Evolutionary conservation across 23 tunicate species (phyloP).

Genomic region (Diplosoma virens): DNA sequence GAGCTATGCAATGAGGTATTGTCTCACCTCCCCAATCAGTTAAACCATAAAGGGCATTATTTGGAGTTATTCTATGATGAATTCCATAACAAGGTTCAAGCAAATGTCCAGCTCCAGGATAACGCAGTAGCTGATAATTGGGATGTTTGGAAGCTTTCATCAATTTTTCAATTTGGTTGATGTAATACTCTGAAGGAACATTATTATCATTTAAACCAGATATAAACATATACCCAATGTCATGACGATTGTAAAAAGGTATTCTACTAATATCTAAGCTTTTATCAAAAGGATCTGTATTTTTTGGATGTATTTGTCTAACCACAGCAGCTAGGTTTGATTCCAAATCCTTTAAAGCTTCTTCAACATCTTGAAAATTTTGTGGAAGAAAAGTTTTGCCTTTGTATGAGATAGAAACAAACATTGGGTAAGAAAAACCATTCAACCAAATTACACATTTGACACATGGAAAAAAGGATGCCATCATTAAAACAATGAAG

Average conservation of each 20-base stretch:
- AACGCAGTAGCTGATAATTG: slow-evolving; percentile 30
- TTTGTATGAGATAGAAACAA: neutral
- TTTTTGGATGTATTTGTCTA: neutral
- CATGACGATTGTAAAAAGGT: slow-evolving; percentile 17
- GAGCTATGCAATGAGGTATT: slow-evolving; percentile 62
- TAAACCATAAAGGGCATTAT: neutral
- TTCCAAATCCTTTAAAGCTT: neutral
- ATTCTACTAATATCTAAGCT: slow-evolving; percentile 2
- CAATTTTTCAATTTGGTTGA: slow-evolving; percentile 16
- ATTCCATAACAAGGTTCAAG: slow-evolving; percentile 47
- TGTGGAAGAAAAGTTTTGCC: neutral
- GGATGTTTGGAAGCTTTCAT: slow-evolving; percentile 29
- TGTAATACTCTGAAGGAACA: slow-evolving; percentile 18
- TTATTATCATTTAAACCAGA: slow-evolving; percentile 29
- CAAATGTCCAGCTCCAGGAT: slow-evolving; percentile 60
- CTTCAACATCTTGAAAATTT: neutral
- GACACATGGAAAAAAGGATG: slow-evolving; percentile 2
- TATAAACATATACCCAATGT: slow-evolving; percentile 45
- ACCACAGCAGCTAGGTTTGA: neutral
- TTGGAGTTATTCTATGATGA: slow-evolving; percentile 18
- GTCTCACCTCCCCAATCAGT: slow-evolving; percentile 61
- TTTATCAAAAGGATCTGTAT: neutral
- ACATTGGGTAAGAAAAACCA: slow-evolving; percentile 11
- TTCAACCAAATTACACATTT: slow-evolving; percentile 44
- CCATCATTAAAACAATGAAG: slow-evolving; percentile 28